Percentiles rank a stretch among this genome's conserved stretches.
Evolutionary conservation across 2,797 vertebrate genomes (phyloP).

Genomic region (Pseudotriccus pelzelni): DNA sequence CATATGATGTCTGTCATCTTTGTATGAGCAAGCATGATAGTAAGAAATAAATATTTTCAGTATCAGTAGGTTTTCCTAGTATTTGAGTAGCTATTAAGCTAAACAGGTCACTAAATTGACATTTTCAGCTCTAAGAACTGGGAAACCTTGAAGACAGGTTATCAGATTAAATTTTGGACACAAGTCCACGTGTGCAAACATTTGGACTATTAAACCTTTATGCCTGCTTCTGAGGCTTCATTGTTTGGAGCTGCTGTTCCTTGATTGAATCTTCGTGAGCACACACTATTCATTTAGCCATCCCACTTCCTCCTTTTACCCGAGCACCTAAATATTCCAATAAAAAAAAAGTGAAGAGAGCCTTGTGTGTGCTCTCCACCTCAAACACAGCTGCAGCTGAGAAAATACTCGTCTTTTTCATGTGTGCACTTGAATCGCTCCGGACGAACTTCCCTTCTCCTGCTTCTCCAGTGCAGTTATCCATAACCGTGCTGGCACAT

Average conservation of each 20-base stretch:
- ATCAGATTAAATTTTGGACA: slow-evolving; percentile 52
- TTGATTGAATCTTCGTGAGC: slow-evolving; percentile 49
- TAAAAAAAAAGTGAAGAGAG: slow-evolving; percentile 68
- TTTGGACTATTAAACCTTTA: slow-evolving; percentile 50
- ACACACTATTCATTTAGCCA: slow-evolving; percentile 58
- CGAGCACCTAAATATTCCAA: slow-evolving; percentile 56
- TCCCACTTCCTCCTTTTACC: slow-evolving; percentile 56
- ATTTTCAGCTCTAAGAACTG: slow-evolving; percentile 15
- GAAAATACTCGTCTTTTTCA: slow-evolving; percentile 64
- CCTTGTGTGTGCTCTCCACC: slow-evolving; percentile 60
- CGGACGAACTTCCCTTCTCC: slow-evolving; percentile 11
- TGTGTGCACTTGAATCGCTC: slow-evolving; percentile 55
- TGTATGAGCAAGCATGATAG: background rate
- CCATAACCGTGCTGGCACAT: background rate
- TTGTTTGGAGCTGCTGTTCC: slow-evolving; percentile 55
- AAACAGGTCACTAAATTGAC: background rate
- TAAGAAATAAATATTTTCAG: background rate
- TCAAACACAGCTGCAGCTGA: slow-evolving; percentile 71
- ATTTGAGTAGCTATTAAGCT: background rate
- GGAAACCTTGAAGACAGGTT: slow-evolving; percentile 47
- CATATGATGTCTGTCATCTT: background rate
- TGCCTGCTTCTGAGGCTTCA: slow-evolving; percentile 53
- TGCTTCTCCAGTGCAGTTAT: slow-evolving; percentile 10
- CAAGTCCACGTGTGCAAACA: slow-evolving; percentile 50
- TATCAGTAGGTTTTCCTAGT: background rate